phyloP scores from a whole-genome alignment of 2,888 invertebrate species.

The Autographa gamma region DNA sequence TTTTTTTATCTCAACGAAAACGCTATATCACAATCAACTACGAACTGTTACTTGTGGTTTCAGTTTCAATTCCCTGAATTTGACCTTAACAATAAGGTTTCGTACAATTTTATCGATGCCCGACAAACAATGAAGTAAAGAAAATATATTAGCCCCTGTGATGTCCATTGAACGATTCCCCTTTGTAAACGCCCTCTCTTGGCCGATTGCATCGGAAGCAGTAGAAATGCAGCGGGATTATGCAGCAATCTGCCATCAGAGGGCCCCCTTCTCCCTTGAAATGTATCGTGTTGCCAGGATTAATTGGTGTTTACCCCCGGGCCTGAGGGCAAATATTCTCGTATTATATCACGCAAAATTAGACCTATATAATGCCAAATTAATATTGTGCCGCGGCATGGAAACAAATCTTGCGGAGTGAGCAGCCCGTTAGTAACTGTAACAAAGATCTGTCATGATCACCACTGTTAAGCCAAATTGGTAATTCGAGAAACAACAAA shows the following conservation, averaged over 20 bases:
- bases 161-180: constrained; percentile 62
- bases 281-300: constrained; percentile 86
- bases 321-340: constrained; percentile 75
- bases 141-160: constrained; percentile 76
- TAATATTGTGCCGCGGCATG: constrained; percentile 74
- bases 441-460: constrained; percentile 34
- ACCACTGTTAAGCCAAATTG: constrained; percentile 32
- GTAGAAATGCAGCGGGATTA: constrained; percentile 85
- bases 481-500: constrained; percentile 26
- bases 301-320: constrained; percentile 86
- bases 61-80: constrained; percentile 21
- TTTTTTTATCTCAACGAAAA: constrained; percentile 14
- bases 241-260: constrained; percentile 81
- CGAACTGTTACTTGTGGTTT: constrained; percentile 1
- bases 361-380: constrained; percentile 82
- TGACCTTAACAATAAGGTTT: constrained; percentile 51
- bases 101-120: constrained; percentile 69
- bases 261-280: constrained; percentile 67
- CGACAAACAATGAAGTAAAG: constrained; percentile 74
- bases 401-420: constrained; percentile 64
- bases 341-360: constrained; percentile 84
- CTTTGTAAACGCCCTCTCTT: constrained; percentile 70
- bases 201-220: constrained; percentile 80
- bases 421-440: constrained; percentile 31
- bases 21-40: neutral